Evolutionary conservation across 2,888 invertebrate genomes (phyloP).

Genomic region (Conomelus anceps): DNA sequence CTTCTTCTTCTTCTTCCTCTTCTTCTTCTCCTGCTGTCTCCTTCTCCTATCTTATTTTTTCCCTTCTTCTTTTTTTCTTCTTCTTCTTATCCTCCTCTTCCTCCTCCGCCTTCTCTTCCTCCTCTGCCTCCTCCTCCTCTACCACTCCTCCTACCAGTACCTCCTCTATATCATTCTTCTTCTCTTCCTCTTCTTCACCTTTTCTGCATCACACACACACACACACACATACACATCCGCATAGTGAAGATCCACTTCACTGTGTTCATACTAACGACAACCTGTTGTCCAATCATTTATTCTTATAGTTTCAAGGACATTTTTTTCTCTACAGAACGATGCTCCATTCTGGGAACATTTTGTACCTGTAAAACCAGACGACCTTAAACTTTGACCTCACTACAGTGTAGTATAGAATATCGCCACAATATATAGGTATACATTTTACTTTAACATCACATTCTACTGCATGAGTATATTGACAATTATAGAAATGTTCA

Average conservation of each 20-base stretch:
- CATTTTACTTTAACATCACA: too few relatives aligned
- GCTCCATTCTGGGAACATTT: neutral
- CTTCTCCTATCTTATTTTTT: neutral
- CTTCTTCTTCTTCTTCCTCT: conserved; percentile 17
- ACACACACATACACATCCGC: neutral
- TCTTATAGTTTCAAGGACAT: neutral
- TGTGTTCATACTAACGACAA: too few relatives aligned
- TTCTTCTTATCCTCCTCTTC: too few relatives aligned
- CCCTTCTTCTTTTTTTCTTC: neutral
- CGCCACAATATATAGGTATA: too few relatives aligned
- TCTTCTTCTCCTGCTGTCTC: neutral
- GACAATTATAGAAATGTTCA: neutral
- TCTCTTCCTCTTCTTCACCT: neutral
- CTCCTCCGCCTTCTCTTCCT: too few relatives aligned
- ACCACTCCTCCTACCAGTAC: neutral
- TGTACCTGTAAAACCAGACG: neutral
- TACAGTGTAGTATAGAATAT: too few relatives aligned
- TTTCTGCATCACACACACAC: too few relatives aligned
- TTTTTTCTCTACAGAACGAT: neutral
- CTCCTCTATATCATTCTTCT: neutral
- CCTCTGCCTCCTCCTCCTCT: neutral
- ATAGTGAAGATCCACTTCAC: neutral
- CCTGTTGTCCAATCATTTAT: neutral
- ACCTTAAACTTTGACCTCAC: neutral
- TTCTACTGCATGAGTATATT: neutral